Evolutionary conservation across 2,113 vertebrate genomes (phyloP).

Genomic region (Lophotis ruficrista): DNA sequence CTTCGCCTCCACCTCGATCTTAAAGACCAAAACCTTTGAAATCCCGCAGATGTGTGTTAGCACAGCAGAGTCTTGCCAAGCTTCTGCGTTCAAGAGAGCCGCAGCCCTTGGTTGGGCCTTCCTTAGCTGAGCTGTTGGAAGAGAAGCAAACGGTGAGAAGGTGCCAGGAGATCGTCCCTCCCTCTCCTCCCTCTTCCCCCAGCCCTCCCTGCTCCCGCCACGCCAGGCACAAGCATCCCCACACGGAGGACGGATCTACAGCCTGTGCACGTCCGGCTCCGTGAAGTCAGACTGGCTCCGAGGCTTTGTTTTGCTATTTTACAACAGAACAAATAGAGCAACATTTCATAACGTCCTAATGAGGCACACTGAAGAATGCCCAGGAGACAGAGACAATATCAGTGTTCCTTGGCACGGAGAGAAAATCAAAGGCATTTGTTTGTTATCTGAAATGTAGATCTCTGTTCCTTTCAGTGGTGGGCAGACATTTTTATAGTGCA

Average conservation of each 20-base stretch:
- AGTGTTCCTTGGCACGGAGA: constrained; percentile 34
- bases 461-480: constrained; percentile 3
- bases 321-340: constrained; percentile 33
- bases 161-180: neutral
- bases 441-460: constrained; percentile 51
- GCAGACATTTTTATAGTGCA: constrained; percentile 19
- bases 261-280: neutral
- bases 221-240: rapidly evolving
- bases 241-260: neutral
- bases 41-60: neutral
- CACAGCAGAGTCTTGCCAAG: neutral
- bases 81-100: rapidly evolving
- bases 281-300: neutral
- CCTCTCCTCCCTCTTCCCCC: neutral
- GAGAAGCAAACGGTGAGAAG: neutral
- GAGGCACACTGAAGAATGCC: constrained; percentile 43
- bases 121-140: neutral
- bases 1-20: neutral
- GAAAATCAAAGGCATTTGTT: constrained; percentile 59
- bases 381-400: constrained; percentile 55
- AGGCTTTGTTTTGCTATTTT: constrained; percentile 44
- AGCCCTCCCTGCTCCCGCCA: neutral
- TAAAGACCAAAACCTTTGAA: neutral
- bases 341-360: constrained; percentile 38
- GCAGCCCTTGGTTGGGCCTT: neutral